Base-by-base conservation (phyloP, 1,140 invertebrate species). In the Ceratina japonica region DNA sequence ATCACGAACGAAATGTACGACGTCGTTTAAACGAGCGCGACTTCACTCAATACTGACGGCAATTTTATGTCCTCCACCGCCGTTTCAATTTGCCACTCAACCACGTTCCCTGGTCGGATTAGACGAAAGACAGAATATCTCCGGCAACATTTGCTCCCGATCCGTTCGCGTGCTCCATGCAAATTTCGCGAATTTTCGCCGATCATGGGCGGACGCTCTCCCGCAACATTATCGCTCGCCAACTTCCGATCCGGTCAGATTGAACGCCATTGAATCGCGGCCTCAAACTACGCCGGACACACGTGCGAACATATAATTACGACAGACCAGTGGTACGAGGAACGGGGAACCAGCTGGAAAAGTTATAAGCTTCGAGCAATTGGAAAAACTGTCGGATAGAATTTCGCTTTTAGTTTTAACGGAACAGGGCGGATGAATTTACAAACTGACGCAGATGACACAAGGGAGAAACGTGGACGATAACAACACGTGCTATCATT, bases 101-200 rank as follows among this genome's bases (percentile, higher is more conserved):
- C 44, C n/a, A 69, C 65, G 65, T 61, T 49, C 10, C 10, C 16
- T 15, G 22, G 5, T 13, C 24, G 3, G 16, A 31, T 5, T 31
- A 31, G 31, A 70, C 66, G 24, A 31, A 49, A 8, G 18, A 20
- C 24, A 20, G 2, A 61, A 27, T n/a, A n/a, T 31, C 13, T 27
- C 37, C 18, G 51, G 15, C 44, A 51, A 44, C 31, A 10, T 64
- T 52, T 27, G 20, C 5, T n/a, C 31, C 15, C 44, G 13, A 13
- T 56, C n/a, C 37, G 10, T 44, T 44, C 37, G 10, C 37, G 5
- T 44, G 37, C 37, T 44, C 5, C 37, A 31, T 16, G 31, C 56
- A 58, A 51, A n/a, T 58, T 22, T 66, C 31, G 13, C 52, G 59
- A 75, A 22, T 68, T 75, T 27, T 22, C 62, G 44, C 56, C 18